Evolutionary conservation across 2,113 vertebrate genomes (phyloP).

Genomic region (Puma concolor): DNA sequence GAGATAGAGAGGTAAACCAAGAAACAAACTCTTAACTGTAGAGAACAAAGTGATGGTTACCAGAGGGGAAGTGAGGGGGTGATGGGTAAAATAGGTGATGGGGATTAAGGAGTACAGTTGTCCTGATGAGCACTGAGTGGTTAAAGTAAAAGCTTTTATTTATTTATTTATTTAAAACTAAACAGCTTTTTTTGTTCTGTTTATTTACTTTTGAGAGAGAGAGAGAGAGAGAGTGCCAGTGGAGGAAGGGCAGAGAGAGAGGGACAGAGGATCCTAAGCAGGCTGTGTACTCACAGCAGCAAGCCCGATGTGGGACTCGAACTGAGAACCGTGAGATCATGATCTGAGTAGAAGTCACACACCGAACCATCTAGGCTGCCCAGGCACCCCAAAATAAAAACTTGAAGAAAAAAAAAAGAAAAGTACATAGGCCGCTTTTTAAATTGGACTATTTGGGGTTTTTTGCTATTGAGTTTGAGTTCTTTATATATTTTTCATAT

Average conservation of each 20-base stretch:
- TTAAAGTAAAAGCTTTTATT: not conserved
- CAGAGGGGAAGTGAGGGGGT: not conserved
- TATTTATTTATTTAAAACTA: no score
- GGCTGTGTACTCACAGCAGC: no score
- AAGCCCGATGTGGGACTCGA: no score
- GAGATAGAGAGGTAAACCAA: not conserved
- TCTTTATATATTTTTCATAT: not conserved
- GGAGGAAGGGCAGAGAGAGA: no score
- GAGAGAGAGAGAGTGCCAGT: no score
- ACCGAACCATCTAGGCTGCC: no score
- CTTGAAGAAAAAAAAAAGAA: not conserved
- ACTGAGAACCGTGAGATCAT: no score
- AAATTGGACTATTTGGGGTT: not conserved
- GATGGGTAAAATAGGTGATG: not conserved
- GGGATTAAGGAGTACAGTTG: not conserved
- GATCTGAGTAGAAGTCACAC: no score
- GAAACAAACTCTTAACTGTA: not conserved
- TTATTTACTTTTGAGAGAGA: no score
- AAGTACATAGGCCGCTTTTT: not conserved
- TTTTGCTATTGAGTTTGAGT: not conserved
- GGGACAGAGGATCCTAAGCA: no score
- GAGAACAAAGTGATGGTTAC: not conserved
- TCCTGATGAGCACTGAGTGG: not conserved
- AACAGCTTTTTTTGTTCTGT: no score
- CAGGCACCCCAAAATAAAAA: no score